Conservation (phyloP, 1,140 invertebrate genomes). For the Trichonephila inaurata region DNA sequence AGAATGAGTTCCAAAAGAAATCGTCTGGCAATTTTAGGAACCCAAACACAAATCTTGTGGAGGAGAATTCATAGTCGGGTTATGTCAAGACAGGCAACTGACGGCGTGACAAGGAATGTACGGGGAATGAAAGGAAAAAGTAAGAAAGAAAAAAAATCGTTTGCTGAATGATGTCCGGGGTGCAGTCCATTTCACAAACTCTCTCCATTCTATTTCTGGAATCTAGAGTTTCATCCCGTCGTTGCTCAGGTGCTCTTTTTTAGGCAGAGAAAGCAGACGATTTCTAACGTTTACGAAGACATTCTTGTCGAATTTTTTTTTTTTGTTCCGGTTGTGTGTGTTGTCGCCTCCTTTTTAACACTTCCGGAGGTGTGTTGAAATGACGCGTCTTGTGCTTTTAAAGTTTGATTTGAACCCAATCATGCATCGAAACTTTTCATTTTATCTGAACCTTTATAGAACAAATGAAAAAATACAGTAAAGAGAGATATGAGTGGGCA, state of each 20-base stretch:
- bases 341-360: neutral
- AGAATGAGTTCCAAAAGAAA: neutral
- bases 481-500: no score
- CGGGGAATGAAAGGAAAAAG: neutral
- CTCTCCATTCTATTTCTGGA: constrained; percentile 46
- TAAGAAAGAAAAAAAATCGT: neutral
- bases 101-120: constrained; percentile 9
- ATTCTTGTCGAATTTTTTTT: neutral
- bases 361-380: neutral
- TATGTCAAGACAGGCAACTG: constrained; percentile 14
- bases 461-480: neutral
- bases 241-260: constrained; percentile 61
- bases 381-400: no score
- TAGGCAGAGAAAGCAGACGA: constrained; percentile 30
- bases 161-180: constrained; percentile 60
- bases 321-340: neutral
- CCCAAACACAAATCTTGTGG: constrained; percentile 4
- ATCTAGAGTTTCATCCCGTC: constrained; percentile 51
- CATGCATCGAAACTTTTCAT: no score
- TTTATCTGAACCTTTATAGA: no score
- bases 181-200: constrained; percentile 12
- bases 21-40: neutral
- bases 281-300: neutral
- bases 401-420: no score
- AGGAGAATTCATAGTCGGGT: neutral